Base-by-base conservation (phyloP, 2,888 invertebrate genomes). In the Machimus atricapillus region DNA sequence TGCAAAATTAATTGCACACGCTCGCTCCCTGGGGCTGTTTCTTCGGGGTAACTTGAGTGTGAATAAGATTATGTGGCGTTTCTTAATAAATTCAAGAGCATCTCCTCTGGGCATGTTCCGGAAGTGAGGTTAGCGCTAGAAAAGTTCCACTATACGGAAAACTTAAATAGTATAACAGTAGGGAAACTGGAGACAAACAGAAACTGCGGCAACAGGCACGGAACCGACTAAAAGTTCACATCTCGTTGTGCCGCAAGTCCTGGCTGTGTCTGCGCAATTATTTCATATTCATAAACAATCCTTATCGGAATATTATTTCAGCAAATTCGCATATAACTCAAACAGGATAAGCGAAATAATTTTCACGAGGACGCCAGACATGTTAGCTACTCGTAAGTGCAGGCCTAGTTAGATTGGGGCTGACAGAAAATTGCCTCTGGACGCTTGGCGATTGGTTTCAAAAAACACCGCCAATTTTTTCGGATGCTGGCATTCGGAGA, bases 291-390 rank as follows among this genome's bases (percentile, higher is more conserved):
- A 37, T 58, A 66, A 58, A 82, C 16, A 82, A 52, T 40, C 23
- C 82, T 66, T 82, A 82, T 82, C 56, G 58, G 37, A 37, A 82
- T 58, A 40, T 58, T 58, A 82, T 52, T 82, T 82, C 76, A 76
- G 37, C 76, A 34, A 76, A 37, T 34, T 76, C 76, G 27, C 66
- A 66, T 66, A 66, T 66, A 66, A 66, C 66, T 66, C 66, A 66
- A 66, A 66, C 27, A 66, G 66, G 27, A 66, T 66, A 66, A 66
- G 66, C 66, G 66, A 23, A 66, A 66, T 66, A 66, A 66, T 27
- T 23, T 66, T 1, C 12, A 27, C 66, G 66, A 66, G 19, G 12
- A 8, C 27, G 66, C 12, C 66, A 66, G 66, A 27, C 66, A 27
- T 66, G 27, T 66, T 66, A 66, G 66, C 66, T 66, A n/a, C n/a